Conservation (phyloP, 2,888 invertebrate genomes). For the Athalia cordata region DNA sequence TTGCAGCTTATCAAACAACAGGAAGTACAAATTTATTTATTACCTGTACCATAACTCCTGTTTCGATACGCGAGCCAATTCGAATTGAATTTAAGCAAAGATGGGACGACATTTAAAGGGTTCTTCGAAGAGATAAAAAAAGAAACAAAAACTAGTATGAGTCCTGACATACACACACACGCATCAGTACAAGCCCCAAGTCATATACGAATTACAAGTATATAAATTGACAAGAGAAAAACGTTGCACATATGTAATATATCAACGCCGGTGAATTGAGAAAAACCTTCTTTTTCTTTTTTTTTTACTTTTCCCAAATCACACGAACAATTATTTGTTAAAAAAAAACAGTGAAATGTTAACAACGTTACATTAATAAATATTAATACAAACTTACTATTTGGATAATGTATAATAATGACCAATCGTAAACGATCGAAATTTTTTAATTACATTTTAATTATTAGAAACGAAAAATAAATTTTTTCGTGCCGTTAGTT, state of each 20-base stretch:
- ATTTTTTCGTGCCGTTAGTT: constrained; percentile 63
- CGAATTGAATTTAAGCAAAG: neutral
- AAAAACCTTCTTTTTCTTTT: neutral
- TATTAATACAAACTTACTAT: constrained; percentile 43
- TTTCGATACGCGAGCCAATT: neutral
- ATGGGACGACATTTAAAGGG: neutral
- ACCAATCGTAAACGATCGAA: neutral
- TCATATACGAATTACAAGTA: constrained; percentile 51
- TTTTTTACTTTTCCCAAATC: constrained; percentile 13
- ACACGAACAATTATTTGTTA: constrained; percentile 31
- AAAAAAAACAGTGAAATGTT: constrained; percentile 8
- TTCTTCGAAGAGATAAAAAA: neutral
- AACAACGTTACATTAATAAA: constrained; percentile 33
- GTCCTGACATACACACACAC: constrained; percentile 61
- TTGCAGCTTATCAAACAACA: neutral
- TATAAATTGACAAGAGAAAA: constrained; percentile 44
- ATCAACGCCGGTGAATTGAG: neutral
- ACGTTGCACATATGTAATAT: constrained; percentile 6
- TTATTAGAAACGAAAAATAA: constrained; percentile 44
- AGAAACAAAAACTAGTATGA: constrained; percentile 51
- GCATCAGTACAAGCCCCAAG: constrained; percentile 63
- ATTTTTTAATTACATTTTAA: constrained; percentile 4
- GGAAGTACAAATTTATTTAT: neutral
- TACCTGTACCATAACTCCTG: neutral
- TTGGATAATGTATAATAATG: neutral